Percentiles rank a stretch among this genome's conserved stretches.
phyloP scores from a whole-genome alignment of 2,797 vertebrate genomes.

The Myotis pilosus region DNA sequence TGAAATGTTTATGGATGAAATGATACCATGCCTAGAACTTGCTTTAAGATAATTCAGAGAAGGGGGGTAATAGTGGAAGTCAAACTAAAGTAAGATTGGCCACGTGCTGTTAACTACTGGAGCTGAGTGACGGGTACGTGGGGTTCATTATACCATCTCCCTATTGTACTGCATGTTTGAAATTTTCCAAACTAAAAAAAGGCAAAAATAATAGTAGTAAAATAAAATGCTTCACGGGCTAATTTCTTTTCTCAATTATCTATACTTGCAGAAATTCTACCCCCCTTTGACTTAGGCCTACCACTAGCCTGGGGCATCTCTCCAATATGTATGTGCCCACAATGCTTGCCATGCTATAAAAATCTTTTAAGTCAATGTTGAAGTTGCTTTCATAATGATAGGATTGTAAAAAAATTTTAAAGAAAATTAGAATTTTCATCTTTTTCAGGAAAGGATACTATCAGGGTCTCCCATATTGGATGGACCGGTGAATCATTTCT shows the following conservation, averaged over 20 bases:
- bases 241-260: neutral
- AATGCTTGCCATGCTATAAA: neutral
- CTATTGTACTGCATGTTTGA: neutral
- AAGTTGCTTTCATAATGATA: neutral
- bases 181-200: neutral
- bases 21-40: neutral
- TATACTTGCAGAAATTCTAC: neutral
- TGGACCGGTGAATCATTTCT: neutral
- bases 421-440: neutral
- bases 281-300: neutral
- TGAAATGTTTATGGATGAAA: constrained; percentile 16
- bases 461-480: neutral
- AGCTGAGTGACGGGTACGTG: neutral
- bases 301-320: neutral
- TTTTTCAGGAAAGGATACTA: neutral
- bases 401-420: constrained; percentile 26
- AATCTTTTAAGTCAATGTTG: neutral
- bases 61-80: neutral
- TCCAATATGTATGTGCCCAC: neutral
- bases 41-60: neutral
- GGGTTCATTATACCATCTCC: neutral
- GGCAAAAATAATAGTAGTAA: neutral
- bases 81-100: neutral
- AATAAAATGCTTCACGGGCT: neutral
- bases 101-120: neutral